These are phyloP conservation scores for Andrena fulva DNA, from an alignment of 2,888 invertebrate species.

Conservation along the genomic window DNA sequence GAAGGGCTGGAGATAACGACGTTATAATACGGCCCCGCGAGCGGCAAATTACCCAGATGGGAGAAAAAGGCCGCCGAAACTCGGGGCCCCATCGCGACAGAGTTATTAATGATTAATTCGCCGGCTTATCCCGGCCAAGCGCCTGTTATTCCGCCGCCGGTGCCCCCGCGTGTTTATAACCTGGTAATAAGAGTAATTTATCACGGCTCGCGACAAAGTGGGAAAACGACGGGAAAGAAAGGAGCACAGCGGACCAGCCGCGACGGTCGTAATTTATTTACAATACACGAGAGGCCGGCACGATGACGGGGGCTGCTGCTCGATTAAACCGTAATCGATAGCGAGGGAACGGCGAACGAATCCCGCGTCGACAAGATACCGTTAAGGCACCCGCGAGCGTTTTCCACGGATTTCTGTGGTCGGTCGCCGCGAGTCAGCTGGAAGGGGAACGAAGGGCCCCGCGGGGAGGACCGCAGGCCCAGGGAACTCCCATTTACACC, in stretches of 20 bases:
- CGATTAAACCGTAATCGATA: slow-evolving; percentile 5
- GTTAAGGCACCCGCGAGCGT: background rate
- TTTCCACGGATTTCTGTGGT: background rate
- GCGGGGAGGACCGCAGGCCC: background rate
- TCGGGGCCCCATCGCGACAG: slow-evolving; percentile 16
- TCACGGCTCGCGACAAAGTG: slow-evolving; percentile 40
- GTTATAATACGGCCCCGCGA: slow-evolving; percentile 34
- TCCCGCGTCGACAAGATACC: slow-evolving; percentile 15
- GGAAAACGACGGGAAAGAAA: slow-evolving; percentile 16
- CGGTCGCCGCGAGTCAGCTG: background rate
- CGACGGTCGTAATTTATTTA: slow-evolving; percentile 40
- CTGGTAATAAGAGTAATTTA: slow-evolving; percentile 53
- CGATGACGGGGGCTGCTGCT: slow-evolving; percentile 5
- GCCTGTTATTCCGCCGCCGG: slow-evolving; percentile 31
- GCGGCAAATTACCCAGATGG: slow-evolving; percentile 23
- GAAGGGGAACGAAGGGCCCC: background rate
- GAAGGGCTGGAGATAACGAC: slow-evolving; percentile 36
- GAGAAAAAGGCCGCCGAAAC: slow-evolving; percentile 17
- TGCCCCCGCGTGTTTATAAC: slow-evolving; percentile 46
- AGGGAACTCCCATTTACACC: background rate
- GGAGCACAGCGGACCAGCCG: slow-evolving; percentile 6
- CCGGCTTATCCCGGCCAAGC: slow-evolving; percentile 37
- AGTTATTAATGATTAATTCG: slow-evolving; percentile 56
- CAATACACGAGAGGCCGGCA: slow-evolving; percentile 8
- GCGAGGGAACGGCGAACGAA: background rate